Evolutionary conservation across 2,888 invertebrate genomes (phyloP).

Genomic region (Vanessa cardui): DNA sequence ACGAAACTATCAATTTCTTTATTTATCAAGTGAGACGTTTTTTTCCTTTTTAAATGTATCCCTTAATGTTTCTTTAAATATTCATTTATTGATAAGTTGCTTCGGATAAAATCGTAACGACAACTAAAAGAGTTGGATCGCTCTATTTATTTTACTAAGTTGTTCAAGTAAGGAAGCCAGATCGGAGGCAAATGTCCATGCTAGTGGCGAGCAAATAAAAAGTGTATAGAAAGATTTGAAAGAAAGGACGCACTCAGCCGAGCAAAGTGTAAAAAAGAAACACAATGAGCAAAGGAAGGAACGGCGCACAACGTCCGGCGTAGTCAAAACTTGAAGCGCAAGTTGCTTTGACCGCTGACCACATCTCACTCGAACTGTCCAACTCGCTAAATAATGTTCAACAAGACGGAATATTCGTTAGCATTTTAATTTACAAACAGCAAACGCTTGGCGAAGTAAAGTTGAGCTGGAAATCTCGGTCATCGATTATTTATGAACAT

Average conservation of each 20-base stretch:
- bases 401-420: constrained; percentile 24
- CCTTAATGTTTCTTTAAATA: neutral
- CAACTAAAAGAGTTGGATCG: constrained; percentile 1
- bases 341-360: constrained; percentile 65
- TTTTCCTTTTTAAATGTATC: no score
- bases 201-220: constrained; percentile 65
- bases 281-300: constrained; percentile 67
- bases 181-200: constrained; percentile 65
- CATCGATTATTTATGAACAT: neutral
- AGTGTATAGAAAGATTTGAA: constrained; percentile 57
- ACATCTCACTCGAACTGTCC: constrained; percentile 51
- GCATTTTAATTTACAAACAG: constrained; percentile 17
- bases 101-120: neutral
- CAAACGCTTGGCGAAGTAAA: constrained; percentile 4
- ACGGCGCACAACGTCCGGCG: constrained; percentile 59
- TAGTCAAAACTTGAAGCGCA: constrained; percentile 59
- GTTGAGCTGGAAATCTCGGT: constrained; percentile 9
- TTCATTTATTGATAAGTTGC: neutral
- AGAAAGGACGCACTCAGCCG: constrained; percentile 68
- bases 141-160: constrained; percentile 14
- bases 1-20: no score
- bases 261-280: constrained; percentile 64
- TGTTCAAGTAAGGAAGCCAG: constrained; percentile 39
- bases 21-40: no score
- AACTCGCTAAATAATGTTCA: constrained; percentile 34